Percentiles rank a stretch among this genome's conserved stretches.
Conservation (phyloP, 2,888 invertebrate genomes). For the Agriopis marginaria region DNA sequence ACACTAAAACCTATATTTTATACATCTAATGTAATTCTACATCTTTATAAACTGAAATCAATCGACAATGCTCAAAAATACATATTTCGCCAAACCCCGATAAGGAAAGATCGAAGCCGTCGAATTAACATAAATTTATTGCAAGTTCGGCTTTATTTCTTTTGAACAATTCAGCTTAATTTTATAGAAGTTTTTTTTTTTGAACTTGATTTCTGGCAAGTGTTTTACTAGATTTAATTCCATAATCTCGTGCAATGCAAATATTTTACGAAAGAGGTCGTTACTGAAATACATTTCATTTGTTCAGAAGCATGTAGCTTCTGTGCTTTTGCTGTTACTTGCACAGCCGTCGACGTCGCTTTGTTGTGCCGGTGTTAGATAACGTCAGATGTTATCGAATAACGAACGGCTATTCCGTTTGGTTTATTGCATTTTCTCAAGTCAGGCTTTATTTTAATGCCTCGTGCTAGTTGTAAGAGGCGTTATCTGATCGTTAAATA, state of each 20-base stretch:
- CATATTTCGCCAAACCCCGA: background rate
- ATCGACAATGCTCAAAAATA: background rate
- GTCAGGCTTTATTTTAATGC: background rate
- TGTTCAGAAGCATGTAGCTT: background rate
- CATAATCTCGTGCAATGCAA: too few relatives aligned
- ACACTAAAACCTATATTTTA: background rate
- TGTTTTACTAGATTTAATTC: background rate
- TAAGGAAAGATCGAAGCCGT: background rate
- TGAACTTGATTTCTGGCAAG: background rate
- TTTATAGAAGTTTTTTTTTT: background rate
- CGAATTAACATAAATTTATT: too few relatives aligned
- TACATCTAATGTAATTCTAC: background rate
- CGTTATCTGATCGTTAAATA: background rate
- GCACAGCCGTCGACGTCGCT: background rate
- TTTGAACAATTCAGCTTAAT: background rate
- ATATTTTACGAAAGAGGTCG: background rate
- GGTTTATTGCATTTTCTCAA: constrained; percentile 7
- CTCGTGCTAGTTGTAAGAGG: background rate
- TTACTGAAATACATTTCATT: background rate
- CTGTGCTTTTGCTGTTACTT: background rate
- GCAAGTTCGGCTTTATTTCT: too few relatives aligned
- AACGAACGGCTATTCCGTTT: constrained; percentile 5
- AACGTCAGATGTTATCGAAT: background rate
- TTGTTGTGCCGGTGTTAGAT: background rate
- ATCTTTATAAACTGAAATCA: background rate